phyloP scores from a whole-genome alignment of 2,888 invertebrate species.

The Bellardia pandia region DNA sequence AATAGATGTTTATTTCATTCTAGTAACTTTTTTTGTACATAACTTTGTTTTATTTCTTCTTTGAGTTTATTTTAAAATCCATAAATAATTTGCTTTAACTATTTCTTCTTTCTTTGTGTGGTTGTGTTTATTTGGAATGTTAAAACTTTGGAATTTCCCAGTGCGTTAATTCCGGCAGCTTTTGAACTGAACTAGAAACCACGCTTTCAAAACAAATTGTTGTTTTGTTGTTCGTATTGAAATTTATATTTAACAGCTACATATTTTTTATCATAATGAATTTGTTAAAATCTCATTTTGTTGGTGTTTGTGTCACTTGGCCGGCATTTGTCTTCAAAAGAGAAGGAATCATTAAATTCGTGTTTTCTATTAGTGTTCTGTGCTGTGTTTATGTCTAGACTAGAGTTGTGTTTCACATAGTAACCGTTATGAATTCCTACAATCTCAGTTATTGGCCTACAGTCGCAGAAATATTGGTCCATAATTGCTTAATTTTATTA shows the following conservation, averaged over 20 bases:
- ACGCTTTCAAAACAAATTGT: background rate
- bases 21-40: background rate
- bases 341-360: conserved; percentile 8
- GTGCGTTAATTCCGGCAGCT: conserved; percentile 43
- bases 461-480: background rate
- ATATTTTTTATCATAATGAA: background rate
- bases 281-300: background rate
- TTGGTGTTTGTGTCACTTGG: background rate
- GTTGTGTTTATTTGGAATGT: background rate
- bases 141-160: conserved; percentile 58
- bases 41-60: conserved; percentile 9
- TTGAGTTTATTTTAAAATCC: conserved; percentile 1
- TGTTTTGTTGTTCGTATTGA: background rate
- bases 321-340: conserved; percentile 1
- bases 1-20: background rate
- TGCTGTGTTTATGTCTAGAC: background rate
- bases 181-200: background rate
- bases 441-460: background rate
- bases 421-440: background rate
- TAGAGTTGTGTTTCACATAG: background rate
- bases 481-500: too few relatives aligned
- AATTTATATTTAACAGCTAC: conserved; percentile 34
- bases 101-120: conserved; percentile 1
- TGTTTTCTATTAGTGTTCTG: background rate
- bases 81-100: conserved; percentile 15